Percentiles rank a stretch among this genome's conserved stretches.
Conservation (phyloP, 2,797 vertebrate species). For the Menidia menidia region DNA sequence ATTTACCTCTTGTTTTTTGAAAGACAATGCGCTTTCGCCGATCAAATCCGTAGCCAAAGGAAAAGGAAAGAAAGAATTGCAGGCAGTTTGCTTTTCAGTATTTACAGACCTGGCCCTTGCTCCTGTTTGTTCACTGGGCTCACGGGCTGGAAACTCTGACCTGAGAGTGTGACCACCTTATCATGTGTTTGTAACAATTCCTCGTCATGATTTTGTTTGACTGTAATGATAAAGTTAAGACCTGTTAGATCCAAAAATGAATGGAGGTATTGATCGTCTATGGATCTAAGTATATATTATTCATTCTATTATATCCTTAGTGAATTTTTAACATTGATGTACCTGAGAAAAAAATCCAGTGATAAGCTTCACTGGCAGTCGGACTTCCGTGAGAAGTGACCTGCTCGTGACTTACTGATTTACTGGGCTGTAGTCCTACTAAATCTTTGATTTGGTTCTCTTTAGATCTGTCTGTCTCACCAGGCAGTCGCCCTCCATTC, state of each 20-base stretch:
- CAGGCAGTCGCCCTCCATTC: not conserved
- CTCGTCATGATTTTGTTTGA: no score
- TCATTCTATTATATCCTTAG: no score
- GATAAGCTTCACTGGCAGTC: not conserved
- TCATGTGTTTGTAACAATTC: not conserved
- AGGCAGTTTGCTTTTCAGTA: conserved; percentile 31
- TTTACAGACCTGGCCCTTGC: conserved; percentile 17
- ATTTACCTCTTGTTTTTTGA: not conserved
- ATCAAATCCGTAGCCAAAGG: not conserved
- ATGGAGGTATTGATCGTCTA: no score
- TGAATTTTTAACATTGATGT: not conserved
- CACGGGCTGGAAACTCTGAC: conserved; percentile 26
- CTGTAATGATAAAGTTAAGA: no score
- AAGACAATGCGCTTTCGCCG: not conserved
- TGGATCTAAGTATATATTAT: no score
- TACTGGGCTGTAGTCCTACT: not conserved
- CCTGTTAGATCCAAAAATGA: no score
- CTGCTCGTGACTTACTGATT: conserved; percentile 7
- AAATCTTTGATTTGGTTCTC: not conserved
- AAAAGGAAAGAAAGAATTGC: not conserved
- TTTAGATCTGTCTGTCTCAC: not conserved
- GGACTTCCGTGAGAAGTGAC: not conserved
- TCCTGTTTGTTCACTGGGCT: conserved; percentile 6
- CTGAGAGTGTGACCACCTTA: conserved; percentile 4
- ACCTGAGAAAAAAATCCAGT: not conserved